Base-by-base conservation (phyloP, 2,113 vertebrate genomes). In the Gorsachius goisagi region DNA sequence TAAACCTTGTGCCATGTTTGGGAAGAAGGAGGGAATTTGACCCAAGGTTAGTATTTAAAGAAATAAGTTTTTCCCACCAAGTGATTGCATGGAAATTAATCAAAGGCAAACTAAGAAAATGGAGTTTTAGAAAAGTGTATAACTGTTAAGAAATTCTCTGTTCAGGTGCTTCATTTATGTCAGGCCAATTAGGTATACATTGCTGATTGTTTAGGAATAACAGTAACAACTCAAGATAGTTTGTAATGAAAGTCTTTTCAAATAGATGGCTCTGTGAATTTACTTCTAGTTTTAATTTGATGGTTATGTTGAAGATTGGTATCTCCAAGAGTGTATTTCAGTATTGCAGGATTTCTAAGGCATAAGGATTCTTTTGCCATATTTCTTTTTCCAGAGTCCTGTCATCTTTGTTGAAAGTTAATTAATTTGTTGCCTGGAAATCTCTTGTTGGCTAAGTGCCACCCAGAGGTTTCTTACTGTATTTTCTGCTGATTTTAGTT, bases 291-390 rank as follows among this genome's bases (percentile, higher is more conserved):
- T 60, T 92, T 85, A 72, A 58, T 85, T 85, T 62, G 35, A 33
- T 59, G 21, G 1, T 78, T 66, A 18, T 55, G 5, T 67, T 45
- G 26, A 13, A 2, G 1, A 19, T 58, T 11, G 26, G 0, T 71
- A 72, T 52, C 14, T 79, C 16, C 14, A 76, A 64, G 6, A 0
- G 3, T 32, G 8, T n/a, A 4, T 64, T 74, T 69, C n/a, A 66
- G 23, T 66, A 56, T 27, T 1, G 0, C 5, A 47, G 50, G 22
- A 32, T 62, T 88, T 62, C 22, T 58, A 30, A 26, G 52, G 13
- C 16, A 5, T 28, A 52, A 53, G 20, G 12, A 85, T 82, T 78
- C 20, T 50, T 90, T 53, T 32, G 4, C 27, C 8, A 0, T 77
- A 9, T 35, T 32, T 56, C 15, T 90, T 92, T 73, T 74, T 66